Percentiles rank a stretch among this genome's conserved stretches.
Evolutionary conservation across 2,113 vertebrate species (phyloP).

Genomic region (Solea senegalensis): DNA sequence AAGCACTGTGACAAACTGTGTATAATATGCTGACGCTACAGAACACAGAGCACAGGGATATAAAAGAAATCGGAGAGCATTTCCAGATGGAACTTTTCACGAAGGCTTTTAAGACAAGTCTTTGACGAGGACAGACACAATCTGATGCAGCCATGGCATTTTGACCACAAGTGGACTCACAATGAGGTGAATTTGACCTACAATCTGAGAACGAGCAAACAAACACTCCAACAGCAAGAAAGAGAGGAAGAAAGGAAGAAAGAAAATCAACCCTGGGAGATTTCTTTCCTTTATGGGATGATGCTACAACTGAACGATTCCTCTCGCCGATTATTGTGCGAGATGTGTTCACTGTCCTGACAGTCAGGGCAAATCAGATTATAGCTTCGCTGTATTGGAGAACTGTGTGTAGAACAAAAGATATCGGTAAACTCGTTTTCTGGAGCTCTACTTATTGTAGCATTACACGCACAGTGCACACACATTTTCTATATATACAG

Average conservation of each 20-base stretch:
- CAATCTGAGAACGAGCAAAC: constrained; percentile 20
- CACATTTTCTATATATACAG: neutral
- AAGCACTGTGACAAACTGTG: constrained; percentile 47
- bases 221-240: constrained; percentile 16
- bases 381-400: constrained; percentile 29
- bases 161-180: constrained; percentile 25
- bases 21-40: constrained; percentile 31
- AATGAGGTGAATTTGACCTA: constrained; percentile 26
- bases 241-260: neutral
- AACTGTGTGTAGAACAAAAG: constrained; percentile 33
- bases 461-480: constrained; percentile 4
- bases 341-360: constrained; percentile 47
- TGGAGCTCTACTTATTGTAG: constrained; percentile 10
- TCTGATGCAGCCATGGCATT: constrained; percentile 39
- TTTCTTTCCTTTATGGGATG: constrained; percentile 13
- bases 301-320: constrained; percentile 16
- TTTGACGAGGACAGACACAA: constrained; percentile 62
- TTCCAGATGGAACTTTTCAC: constrained; percentile 36
- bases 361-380: constrained; percentile 53
- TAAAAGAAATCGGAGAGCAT: constrained; percentile 41
- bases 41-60: constrained; percentile 16
- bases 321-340: constrained; percentile 36
- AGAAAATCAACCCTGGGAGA: constrained; percentile 28
- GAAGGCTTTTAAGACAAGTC: constrained; percentile 52
- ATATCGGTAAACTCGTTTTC: constrained; percentile 41